These are phyloP conservation scores for Bombyx mandarina DNA, from an alignment of 1,140 invertebrate species.

Conservation along the genomic window DNA sequence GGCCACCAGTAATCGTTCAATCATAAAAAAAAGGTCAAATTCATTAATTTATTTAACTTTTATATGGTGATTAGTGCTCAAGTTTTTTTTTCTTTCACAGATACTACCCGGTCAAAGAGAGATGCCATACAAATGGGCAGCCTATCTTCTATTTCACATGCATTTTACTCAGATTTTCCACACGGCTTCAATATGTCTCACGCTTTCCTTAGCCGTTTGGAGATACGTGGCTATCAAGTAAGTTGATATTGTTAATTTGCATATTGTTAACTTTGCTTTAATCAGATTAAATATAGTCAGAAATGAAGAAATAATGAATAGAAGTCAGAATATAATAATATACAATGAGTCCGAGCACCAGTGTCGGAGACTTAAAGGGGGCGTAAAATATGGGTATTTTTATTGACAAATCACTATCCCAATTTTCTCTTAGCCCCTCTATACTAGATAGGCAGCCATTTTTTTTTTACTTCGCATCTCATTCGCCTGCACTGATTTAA, in stretches of 20 bases:
- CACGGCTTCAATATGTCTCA: conserved; percentile 90
- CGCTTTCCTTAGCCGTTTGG: conserved; percentile 83
- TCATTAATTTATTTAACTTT: background rate
- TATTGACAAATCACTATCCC: no score
- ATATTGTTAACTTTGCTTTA: background rate
- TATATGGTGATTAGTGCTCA: background rate
- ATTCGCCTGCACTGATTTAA: no score
- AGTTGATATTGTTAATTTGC: conserved; percentile 16
- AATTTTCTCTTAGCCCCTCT: no score
- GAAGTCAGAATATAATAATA: no score
- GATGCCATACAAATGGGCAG: conserved; percentile 68
- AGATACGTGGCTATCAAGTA: conserved; percentile 68
- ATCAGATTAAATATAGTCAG: no score
- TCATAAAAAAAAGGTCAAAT: background rate
- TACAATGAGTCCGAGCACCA: no score
- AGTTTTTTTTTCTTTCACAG: conserved; percentile 18
- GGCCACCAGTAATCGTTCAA: no score
- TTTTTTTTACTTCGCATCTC: no score
- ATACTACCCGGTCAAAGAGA: conserved; percentile 69
- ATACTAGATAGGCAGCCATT: no score
- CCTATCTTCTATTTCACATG: conserved; percentile 84
- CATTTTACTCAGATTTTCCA: conserved; percentile 86
- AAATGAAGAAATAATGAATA: no score
- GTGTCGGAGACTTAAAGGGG: no score
- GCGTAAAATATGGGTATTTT: no score